These are phyloP conservation scores for Branchellion lobata DNA, from an alignment of 2,888 invertebrate species.

Conservation along the genomic window DNA sequence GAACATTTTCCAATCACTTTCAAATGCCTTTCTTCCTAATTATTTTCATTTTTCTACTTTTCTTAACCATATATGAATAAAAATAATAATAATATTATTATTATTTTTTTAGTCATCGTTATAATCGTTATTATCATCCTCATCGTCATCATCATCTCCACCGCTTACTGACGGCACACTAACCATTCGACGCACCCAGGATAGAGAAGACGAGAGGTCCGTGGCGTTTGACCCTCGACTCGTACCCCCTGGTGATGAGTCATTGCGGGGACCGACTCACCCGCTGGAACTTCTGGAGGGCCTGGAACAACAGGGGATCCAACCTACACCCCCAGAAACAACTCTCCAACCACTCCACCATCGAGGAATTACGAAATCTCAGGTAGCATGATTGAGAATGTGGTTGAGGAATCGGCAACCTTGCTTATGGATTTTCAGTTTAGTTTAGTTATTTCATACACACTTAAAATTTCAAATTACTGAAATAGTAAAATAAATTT, in stretches of 20 bases:
- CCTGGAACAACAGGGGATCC: constrained; percentile 73
- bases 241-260: constrained; percentile 76
- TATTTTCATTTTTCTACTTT: too few species aligned
- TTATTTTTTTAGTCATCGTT: too few species aligned
- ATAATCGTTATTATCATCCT: too few species aligned
- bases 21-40: too few species aligned
- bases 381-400: constrained; percentile 31
- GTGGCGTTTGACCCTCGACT: constrained; percentile 77
- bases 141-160: constrained; percentile 8
- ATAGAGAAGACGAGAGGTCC: constrained; percentile 71
- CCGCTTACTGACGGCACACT: not conserved
- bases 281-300: constrained; percentile 83
- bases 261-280: constrained; percentile 77
- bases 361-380: constrained; percentile 71
- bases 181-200: too few species aligned
- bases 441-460: too few species aligned
- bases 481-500: too few species aligned
- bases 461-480: too few species aligned
- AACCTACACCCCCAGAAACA: constrained; percentile 65
- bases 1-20: too few species aligned
- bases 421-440: not conserved
- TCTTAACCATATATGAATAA: too few species aligned
- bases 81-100: not conserved
- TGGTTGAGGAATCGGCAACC: not conserved
- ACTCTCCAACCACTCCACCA: constrained; percentile 69